Percentiles rank a stretch among this genome's conserved stretches.
Evolutionary conservation across 2,888 invertebrate genomes (phyloP).

Genomic region (Acronicta leporina): DNA sequence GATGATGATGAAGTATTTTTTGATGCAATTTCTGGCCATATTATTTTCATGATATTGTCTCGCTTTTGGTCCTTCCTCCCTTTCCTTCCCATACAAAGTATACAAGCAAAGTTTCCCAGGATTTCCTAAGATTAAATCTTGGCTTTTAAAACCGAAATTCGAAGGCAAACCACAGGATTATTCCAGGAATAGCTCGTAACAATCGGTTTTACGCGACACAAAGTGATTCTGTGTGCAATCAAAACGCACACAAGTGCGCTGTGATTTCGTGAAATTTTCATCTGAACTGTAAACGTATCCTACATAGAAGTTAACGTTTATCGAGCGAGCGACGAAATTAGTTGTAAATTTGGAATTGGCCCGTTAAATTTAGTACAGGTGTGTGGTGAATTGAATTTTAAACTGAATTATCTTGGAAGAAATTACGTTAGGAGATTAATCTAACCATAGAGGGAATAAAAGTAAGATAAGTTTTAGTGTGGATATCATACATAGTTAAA

Average conservation of each 20-base stretch:
- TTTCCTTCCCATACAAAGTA: no score
- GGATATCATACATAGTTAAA: no score
- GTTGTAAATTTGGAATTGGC: conserved; percentile 61
- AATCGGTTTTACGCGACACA: conserved; percentile 61
- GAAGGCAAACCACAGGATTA: conserved; percentile 51
- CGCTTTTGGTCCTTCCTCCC: no score
- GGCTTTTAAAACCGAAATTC: conserved; percentile 28
- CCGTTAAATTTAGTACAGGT: conserved; percentile 55
- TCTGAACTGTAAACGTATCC: conserved; percentile 54
- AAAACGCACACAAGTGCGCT: conserved; percentile 56
- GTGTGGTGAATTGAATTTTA: conserved; percentile 53
- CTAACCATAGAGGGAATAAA: neutral
- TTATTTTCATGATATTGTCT: no score
- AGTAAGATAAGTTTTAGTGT: no score
- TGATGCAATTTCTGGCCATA: no score
- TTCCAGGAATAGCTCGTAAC: conserved; percentile 63
- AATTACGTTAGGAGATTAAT: conserved; percentile 33
- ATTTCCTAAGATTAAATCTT: neutral
- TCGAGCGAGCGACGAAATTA: conserved; percentile 67
- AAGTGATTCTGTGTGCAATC: conserved; percentile 66
- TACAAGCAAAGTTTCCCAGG: neutral
- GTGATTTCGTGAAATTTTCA: conserved; percentile 67
- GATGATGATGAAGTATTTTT: no score
- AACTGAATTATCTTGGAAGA: conserved; percentile 24
- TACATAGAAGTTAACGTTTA: conserved; percentile 68